A percentile compares a stretch with the other conserved stretches of the same genome.
Evolutionary conservation across 2,888 invertebrate genomes (phyloP).

Genomic region (Nemotelus nigrinus): DNA sequence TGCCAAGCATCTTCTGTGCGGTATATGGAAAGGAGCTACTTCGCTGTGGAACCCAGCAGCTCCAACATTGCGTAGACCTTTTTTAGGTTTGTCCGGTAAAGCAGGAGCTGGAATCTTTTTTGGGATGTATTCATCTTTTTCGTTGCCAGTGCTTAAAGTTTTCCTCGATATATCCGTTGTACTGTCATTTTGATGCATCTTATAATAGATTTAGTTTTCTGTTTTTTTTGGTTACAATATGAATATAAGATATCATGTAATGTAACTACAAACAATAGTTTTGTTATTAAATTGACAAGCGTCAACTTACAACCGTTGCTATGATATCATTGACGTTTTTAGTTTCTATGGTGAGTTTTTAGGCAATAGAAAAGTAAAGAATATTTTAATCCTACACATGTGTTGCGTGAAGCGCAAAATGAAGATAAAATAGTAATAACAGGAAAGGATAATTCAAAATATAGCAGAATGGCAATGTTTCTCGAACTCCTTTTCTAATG

Average conservation of each 20-base stretch:
- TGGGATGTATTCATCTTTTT: neutral
- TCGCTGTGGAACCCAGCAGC: neutral
- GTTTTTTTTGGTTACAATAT: too few species aligned
- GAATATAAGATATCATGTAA: too few species aligned
- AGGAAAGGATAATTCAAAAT: too few species aligned
- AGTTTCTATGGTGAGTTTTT: neutral
- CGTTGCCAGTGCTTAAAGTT: neutral
- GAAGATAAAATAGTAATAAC: too few species aligned
- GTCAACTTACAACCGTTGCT: neutral
- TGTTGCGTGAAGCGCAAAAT: too few species aligned
- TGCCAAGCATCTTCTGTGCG: slow-evolving; percentile 71
- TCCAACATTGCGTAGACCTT: slow-evolving; percentile 1
- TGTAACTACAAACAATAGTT: neutral
- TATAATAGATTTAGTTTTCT: too few species aligned
- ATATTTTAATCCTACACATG: too few species aligned
- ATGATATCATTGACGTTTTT: neutral
- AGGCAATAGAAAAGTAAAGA: too few species aligned
- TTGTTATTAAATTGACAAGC: neutral
- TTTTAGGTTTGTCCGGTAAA: slow-evolving; percentile 13
- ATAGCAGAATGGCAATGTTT: too few species aligned
- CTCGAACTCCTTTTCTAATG: too few species aligned
- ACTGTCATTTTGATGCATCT: neutral
- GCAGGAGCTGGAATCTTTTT: neutral
- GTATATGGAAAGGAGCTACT: slow-evolving; percentile 68
- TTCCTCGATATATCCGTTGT: neutral